Evolutionary conservation across 2,888 invertebrate species (phyloP), one percentile per base, ranked within the genome.

Genomic region (Drosophila ustulata): DNA sequence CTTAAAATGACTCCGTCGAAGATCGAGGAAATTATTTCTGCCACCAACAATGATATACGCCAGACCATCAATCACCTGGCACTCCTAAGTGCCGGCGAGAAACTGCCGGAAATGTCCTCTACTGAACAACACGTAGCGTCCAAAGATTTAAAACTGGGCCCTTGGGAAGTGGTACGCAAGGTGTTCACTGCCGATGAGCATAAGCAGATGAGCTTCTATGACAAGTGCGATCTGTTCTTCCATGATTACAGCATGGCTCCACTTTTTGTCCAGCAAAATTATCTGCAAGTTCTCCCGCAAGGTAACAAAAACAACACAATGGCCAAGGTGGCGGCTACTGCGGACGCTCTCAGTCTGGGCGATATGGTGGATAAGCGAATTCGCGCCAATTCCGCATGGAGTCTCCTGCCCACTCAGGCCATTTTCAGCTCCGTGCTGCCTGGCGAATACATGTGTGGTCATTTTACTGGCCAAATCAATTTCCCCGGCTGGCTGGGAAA

Each of bases 401-500:
- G 95, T 46, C 93, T 99, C 28, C 93, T 99, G 11, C 98, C 99
- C 8, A 92, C 93, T 0, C 95, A 98, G 94, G 98, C 98, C 0
- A 95, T 98, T 93, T 97, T 95, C 92, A 96, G 97, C 45, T 97
- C 97, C 11, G 97, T 98, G 45, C 93, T 99, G 61, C 99, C 99
- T 0, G 98, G 99, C 0, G 94, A 96, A 82, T 93, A 94, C 59
- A 94, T 99, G 94, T 94, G 95, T 28, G 99, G 99, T 0, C 94
- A 95, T 88, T 92, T 98, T 66, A 93, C 94, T 0, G 95, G 94
- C 0, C 96, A 96, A 93, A 96, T 98, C 23, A 95, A 96, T 89
- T 99, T 99, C 92, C 99, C 99, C 2, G 93, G 94, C 41, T 99
- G 99, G 99, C 95, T 99, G 58, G 99, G 99, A 1, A 98, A 98